Base-by-base conservation (phyloP, 1,140 invertebrate genomes). In the Drosophila novamexicana region DNA sequence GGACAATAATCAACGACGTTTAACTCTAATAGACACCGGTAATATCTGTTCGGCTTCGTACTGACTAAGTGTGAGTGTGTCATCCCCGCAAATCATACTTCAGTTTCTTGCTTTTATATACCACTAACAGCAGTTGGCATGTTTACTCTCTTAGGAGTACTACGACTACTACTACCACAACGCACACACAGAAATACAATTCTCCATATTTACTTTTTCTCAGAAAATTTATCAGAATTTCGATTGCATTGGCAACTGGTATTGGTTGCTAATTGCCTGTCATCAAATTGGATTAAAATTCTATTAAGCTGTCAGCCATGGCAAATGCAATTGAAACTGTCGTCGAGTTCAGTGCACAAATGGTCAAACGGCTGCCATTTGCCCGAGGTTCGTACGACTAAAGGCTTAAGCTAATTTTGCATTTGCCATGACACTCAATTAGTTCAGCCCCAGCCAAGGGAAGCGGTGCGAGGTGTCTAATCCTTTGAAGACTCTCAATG, bases 401-500 rank as follows among this genome's bases (percentile, higher is more conserved):
- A 64, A 49, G 77, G 75, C 75, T 77, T 82, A 79, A 79, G 68
- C 77, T 73, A 70, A 77, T 82, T 82, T 76, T 61, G 59, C 77
- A 84, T 73, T 79, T 74, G 71, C 67, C 67, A 78, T 81, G 78
- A 78, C 78, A 76, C 77, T 81, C 70, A 77, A 85, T 85, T 85
- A 85, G 68, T 67, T 78, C 44, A 53, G 54, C 22, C 18, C 22
- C 44, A 37, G 34, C 10, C 14, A 12, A 49, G 22, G 39, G 1
- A 12, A 5, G 16, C 45, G 29, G 8, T 10, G 47, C 58, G 12
- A 34, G 5, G 67, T 37, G 59, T 61, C 40, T 77, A 88, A 78
- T 81, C 67, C 70, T 62, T 78, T 62, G 29, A 47, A 40, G 64
- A 42, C 49, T 70, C 68, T 69, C 57, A 79, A 64, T 64, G 58